Percentiles rank a stretch among this genome's conserved stretches.
These are phyloP conservation scores for Dioctria linearis DNA, from an alignment of 2,888 invertebrate genomes.

Conservation along the genomic window DNA sequence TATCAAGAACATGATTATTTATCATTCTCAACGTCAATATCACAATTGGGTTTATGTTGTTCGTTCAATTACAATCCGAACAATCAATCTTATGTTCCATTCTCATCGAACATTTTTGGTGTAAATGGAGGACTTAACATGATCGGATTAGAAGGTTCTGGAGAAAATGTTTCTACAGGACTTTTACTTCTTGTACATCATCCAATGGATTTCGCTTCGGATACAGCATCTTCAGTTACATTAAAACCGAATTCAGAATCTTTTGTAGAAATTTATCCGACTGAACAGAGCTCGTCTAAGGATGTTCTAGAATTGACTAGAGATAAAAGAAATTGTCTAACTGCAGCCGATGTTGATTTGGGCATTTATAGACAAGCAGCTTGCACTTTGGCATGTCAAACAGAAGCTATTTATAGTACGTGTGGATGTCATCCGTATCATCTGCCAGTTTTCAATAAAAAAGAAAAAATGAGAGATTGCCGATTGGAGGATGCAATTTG, in stretches of 20 bases:
- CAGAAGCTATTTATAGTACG: conserved; percentile 64
- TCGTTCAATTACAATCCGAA: conserved; percentile 70
- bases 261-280: conserved; percentile 69
- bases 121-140: conserved; percentile 67
- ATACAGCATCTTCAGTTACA: conserved; percentile 66
- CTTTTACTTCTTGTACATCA: conserved; percentile 69
- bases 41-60: conserved; percentile 68
- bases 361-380: conserved; percentile 67
- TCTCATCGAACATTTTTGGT: conserved; percentile 68
- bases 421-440: conserved; percentile 69
- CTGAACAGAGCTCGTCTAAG: conserved; percentile 66
- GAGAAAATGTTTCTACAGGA: conserved; percentile 67
- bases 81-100: conserved; percentile 67
- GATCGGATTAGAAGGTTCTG: conserved; percentile 68
- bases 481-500: conserved; percentile 67
- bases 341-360: conserved; percentile 65
- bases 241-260: conserved; percentile 68
- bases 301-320: conserved; percentile 68
- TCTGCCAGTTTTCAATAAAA: conserved; percentile 63
- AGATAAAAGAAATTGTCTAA: conserved; percentile 68
- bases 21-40: conserved; percentile 67
- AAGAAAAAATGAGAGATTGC: conserved; percentile 64
- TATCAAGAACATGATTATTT: conserved; percentile 66
- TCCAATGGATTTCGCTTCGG: conserved; percentile 69
- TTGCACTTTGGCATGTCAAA: conserved; percentile 67